phyloP scores from a whole-genome alignment of 1,140 invertebrate genomes.

The Leptopilina boulardi region DNA sequence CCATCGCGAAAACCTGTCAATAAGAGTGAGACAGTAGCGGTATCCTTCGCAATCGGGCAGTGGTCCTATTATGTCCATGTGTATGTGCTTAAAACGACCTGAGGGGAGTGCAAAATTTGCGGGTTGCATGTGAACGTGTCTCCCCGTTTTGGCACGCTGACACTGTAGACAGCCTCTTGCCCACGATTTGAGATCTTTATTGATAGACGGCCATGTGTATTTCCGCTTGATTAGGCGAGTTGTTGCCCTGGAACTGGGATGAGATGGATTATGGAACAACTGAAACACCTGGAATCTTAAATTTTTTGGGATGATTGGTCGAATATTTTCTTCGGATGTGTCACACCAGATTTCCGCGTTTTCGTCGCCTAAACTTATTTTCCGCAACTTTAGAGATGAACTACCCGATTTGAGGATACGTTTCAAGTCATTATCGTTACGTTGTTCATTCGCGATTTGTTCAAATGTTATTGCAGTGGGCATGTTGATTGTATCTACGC shows the following conservation, averaged over 20 bases:
- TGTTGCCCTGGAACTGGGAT: not conserved
- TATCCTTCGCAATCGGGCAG: not conserved
- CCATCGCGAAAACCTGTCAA: conserved; percentile 45
- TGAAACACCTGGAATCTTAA: not conserved
- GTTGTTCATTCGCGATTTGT: not conserved
- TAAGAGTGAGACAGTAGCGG: not conserved
- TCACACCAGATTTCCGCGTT: too few species aligned
- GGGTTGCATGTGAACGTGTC: conserved; percentile 68
- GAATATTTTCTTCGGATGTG: too few species aligned
- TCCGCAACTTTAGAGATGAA: too few species aligned
- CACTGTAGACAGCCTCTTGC: conserved; percentile 82
- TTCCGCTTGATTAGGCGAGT: not conserved
- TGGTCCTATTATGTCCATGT: not conserved
- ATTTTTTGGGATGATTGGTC: too few species aligned
- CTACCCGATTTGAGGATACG: not conserved
- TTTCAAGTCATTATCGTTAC: not conserved
- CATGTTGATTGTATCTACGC: not conserved
- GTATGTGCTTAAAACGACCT: not conserved
- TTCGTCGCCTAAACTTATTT: too few species aligned
- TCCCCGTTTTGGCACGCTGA: conserved; percentile 58
- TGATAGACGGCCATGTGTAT: not conserved
- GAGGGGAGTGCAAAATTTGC: not conserved
- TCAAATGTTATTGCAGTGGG: too few species aligned
- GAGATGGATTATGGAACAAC: not conserved
- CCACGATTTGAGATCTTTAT: conserved; percentile 74